A percentile compares a stretch with the other conserved stretches of the same genome.
phyloP scores from a whole-genome alignment of 2,113 vertebrate genomes.

The Marmota monax region DNA sequence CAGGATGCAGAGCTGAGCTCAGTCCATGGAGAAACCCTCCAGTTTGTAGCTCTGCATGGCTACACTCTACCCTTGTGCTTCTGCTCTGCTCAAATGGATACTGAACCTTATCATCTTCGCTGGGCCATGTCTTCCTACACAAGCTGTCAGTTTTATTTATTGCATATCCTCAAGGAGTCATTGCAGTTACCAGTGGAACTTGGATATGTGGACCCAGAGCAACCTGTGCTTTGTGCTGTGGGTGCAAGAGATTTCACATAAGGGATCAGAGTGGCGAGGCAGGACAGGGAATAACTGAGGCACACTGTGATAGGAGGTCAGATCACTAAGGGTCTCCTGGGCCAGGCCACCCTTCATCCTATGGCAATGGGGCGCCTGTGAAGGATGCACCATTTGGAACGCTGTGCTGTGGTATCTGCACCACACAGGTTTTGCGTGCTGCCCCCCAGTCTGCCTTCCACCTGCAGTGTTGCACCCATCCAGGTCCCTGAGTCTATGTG shows the following conservation, averaged over 20 bases:
- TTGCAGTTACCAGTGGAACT: no score
- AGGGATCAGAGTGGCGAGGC: not conserved
- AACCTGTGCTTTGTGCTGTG: accelerated
- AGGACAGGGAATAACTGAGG: not conserved
- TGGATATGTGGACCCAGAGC: not conserved
- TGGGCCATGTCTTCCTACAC: not conserved
- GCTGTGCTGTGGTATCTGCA: not conserved
- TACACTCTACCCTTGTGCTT: accelerated
- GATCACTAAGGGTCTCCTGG: not conserved
- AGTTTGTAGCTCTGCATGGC: not conserved
- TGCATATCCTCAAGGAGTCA: not conserved
- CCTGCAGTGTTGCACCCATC: not conserved
- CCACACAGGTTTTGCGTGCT: not conserved
- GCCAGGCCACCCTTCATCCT: not conserved
- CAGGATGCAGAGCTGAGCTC: not conserved
- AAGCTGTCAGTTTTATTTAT: no score
- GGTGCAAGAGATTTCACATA: not conserved
- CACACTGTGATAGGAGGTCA: not conserved
- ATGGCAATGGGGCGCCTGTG: accelerated
- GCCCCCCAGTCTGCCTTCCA: not conserved
- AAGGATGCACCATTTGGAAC: no score
- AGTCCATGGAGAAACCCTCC: not conserved
- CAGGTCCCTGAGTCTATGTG: not conserved
- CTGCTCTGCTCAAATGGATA: not conserved
- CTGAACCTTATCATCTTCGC: accelerated